Evolutionary conservation across 1,140 invertebrate genomes (phyloP).

Genomic region (Drosophila eugracilis): DNA sequence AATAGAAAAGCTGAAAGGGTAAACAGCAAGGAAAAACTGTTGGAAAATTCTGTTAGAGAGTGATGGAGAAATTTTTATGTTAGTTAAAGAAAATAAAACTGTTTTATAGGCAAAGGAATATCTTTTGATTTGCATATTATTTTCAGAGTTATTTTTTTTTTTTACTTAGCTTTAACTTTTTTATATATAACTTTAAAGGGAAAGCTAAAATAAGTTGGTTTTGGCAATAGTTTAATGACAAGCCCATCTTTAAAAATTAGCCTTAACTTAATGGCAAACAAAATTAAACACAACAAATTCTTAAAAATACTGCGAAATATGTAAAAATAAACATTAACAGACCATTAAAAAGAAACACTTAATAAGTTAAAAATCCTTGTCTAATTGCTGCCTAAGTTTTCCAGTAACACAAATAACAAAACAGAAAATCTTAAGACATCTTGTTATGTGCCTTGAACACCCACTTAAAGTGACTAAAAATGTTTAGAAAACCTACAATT

Average conservation of each 20-base stretch:
- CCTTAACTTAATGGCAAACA: too few species aligned
- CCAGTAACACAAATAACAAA: neutral
- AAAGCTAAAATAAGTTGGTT: too few species aligned
- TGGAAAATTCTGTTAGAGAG: neutral
- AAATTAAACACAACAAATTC: too few species aligned
- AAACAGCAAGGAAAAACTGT: conserved; percentile 8
- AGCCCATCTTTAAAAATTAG: too few species aligned
- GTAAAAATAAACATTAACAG: too few species aligned
- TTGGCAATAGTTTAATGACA: too few species aligned
- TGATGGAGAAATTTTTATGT: conserved; percentile 6
- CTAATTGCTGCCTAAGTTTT: neutral
- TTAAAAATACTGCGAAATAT: too few species aligned
- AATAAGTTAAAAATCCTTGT: neutral
- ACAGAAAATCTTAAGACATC: neutral
- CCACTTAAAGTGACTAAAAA: neutral
- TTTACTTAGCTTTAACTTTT: too few species aligned
- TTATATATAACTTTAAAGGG: too few species aligned
- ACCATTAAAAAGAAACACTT: neutral
- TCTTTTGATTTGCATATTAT: neutral
- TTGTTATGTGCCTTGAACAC: conserved; percentile 2
- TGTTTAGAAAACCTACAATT: conserved; percentile 11
- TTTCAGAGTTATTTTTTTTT: neutral
- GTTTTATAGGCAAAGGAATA: neutral
- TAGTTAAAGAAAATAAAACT: conserved; percentile 6
- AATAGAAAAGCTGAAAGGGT: conserved; percentile 4